Evolutionary conservation across 2,797 vertebrate species (phyloP), one percentile per base, ranked within the genome.

Genomic region (Enteromius paludinosus): DNA sequence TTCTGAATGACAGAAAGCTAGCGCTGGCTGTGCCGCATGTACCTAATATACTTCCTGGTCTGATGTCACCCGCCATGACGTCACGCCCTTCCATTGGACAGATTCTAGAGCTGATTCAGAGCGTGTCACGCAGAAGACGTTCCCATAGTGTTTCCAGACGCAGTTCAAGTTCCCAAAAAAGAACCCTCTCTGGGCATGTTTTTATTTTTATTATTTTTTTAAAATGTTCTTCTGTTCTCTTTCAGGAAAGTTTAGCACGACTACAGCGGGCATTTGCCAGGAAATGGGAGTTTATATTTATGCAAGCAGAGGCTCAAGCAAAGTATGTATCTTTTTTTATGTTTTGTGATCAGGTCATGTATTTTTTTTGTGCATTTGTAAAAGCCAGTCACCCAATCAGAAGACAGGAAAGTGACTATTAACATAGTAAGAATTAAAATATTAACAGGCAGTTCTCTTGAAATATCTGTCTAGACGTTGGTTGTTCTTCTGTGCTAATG

Each of bases 271-370:
- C 97, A 30, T 99, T 99, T 87, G 98, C 97, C 90, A 95, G 98
- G 87, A 99, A 99, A 91, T 99, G 98, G 98, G 98, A 99, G 88
- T 99, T 99, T 94, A 99, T 99, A 92, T 99, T 99, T 93, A 99
- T 99, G 98, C 98, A 99, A 96, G 98, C 98, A 91, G 98, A 99
- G 95, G 98, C 98, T 93, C 97, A 99, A 95, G 98, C 98, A 83
- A 99, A 98, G 98, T 98, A 96, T 94, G 97, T 96, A 91, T 90
- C 47, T 66, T 17, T 75, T 62, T 62, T 30, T 3, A 62, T 17
- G 28, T 61, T 10, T 9, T 72, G 25, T 25, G 20, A 64, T 47
- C 12, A 74, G 3, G n/a, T 49, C 14, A 62, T 8, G 9, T 15
- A 14, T 56, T 56, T 56, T 49, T 56, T 54, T 18, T 23, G 20